phyloP scores from a whole-genome alignment of 2,113 vertebrate genomes.

The Aspiorhynchus laticeps region DNA sequence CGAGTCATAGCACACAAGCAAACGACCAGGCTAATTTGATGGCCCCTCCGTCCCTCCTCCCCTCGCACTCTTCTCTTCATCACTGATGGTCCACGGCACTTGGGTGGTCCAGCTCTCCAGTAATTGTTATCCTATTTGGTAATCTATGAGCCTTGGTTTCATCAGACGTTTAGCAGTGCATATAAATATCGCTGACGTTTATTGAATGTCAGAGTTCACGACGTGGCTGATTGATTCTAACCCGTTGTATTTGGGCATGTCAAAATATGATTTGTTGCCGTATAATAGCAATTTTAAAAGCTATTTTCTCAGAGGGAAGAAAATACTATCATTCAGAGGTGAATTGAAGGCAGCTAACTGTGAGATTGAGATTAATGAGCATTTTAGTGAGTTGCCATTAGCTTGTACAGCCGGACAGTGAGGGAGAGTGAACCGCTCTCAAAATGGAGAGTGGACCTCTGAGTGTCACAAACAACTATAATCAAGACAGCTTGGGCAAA shows the following conservation, averaged over 20 bases:
- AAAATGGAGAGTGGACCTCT: conserved; percentile 54
- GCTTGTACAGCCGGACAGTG: conserved; percentile 65
- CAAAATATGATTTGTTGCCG: conserved; percentile 74
- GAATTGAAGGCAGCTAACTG: conserved; percentile 62
- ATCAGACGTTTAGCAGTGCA: conserved; percentile 59
- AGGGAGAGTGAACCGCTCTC: conserved; percentile 54
- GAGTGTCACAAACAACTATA: conserved; percentile 60
- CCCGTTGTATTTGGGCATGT: conserved; percentile 66
- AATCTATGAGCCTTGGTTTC: conserved; percentile 66
- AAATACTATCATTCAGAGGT: conserved; percentile 71
- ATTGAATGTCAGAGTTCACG: conserved; percentile 77
- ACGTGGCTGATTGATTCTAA: conserved; percentile 73
- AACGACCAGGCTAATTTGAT: conserved; percentile 63
- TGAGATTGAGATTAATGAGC: conserved; percentile 78
- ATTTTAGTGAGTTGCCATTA: conserved; percentile 68
- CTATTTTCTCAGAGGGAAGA: conserved; percentile 69
- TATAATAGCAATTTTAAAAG: conserved; percentile 73
- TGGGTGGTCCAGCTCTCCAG: conserved; percentile 34
- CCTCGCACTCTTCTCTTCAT: conserved; percentile 20
- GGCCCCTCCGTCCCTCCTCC: conserved; percentile 13
- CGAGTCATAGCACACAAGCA: conserved; percentile 45
- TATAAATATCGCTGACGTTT: conserved; percentile 71
- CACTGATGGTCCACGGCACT: conserved; percentile 29
- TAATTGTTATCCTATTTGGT: conserved; percentile 73
- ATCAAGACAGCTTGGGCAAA: conserved; percentile 66